These are phyloP conservation scores for Liasis olivaceus DNA, from an alignment of 2,797 vertebrate species.

Conservation along the genomic window DNA sequence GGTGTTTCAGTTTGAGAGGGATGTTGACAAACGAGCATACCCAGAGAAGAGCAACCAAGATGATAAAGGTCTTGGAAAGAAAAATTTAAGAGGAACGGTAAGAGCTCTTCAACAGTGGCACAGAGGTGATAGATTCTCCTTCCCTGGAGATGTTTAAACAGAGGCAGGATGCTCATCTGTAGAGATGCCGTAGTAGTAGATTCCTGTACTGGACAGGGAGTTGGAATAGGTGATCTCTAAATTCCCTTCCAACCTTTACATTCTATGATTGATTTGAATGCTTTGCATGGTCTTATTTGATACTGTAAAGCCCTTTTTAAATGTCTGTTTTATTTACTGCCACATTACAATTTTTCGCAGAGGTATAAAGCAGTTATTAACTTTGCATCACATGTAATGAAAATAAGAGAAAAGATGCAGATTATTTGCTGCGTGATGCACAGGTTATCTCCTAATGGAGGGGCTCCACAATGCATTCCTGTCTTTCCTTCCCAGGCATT, in stretches of 20 bases:
- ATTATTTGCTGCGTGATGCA: not conserved
- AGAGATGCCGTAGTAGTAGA: not conserved
- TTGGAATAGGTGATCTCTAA: not conserved
- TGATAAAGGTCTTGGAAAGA: not conserved
- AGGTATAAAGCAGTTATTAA: not conserved
- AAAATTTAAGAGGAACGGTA: not conserved
- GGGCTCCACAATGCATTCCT: not conserved
- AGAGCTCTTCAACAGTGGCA: not conserved
- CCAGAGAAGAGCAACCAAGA: not conserved
- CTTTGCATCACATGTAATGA: not conserved
- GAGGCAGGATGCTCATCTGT: not conserved
- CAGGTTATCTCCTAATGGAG: not conserved
- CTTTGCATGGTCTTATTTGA: not conserved
- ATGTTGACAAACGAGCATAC: not conserved
- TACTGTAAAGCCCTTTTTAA: not conserved
- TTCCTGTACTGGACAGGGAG: not conserved
- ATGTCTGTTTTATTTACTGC: not conserved
- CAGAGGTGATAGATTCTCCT: not conserved
- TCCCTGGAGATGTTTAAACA: not conserved
- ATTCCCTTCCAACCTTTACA: not conserved
- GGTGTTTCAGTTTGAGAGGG: not conserved
- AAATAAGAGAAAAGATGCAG: not conserved
- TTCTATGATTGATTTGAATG: not conserved
- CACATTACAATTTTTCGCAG: not conserved
- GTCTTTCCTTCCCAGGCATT: not conserved